phyloP scores from a whole-genome alignment of 2,113 vertebrate genomes.

The Eulemur macaco region DNA sequence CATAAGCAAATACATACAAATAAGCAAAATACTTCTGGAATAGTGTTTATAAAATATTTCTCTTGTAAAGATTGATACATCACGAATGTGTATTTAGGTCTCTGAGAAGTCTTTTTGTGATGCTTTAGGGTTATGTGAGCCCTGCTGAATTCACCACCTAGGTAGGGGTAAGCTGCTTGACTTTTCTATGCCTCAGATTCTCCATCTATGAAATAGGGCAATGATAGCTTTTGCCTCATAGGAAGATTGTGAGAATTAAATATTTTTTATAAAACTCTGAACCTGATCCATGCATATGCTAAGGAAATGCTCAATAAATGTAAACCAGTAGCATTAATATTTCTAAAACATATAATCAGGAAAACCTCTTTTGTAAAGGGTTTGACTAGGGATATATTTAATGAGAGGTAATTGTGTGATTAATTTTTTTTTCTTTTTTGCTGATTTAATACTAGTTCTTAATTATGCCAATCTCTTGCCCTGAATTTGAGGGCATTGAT shows the following conservation, averaged over 20 bases:
- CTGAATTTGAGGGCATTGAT: neutral
- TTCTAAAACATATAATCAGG: neutral
- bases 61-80: neutral
- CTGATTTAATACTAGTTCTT: neutral
- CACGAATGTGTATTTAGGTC: neutral
- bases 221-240: neutral
- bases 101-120: neutral
- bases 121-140: neutral
- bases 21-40: neutral
- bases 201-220: neutral
- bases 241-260: neutral
- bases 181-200: neutral
- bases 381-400: neutral
- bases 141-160: neutral
- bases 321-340: neutral
- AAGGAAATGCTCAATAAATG: neutral
- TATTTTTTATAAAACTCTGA: neutral
- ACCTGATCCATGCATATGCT: neutral
- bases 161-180: neutral
- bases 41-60: neutral
- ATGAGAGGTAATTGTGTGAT: neutral
- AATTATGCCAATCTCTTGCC: neutral
- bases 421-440: neutral
- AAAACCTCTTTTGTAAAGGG: neutral
- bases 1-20: neutral